A percentile compares a stretch with the other conserved stretches of the same genome.
Conservation (phyloP, 2,888 invertebrate species). For the Leucoma salicis region DNA sequence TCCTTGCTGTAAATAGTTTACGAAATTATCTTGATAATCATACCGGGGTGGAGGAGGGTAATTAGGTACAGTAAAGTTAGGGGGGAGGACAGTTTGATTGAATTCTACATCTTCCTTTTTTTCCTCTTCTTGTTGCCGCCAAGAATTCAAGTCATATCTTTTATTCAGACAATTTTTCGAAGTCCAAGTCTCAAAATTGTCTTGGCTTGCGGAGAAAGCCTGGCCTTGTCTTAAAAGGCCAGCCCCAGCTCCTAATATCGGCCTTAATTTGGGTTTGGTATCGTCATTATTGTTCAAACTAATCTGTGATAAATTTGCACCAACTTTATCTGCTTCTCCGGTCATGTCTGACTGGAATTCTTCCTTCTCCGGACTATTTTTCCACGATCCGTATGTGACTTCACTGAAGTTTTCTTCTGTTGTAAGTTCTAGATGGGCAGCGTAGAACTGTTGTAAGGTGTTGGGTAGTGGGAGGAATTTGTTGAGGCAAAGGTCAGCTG, state of each 20-base stretch:
- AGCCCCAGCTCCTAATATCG: constrained; percentile 71
- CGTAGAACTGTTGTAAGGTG: constrained; percentile 72
- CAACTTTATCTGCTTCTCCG: constrained; percentile 50
- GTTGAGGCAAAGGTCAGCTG: constrained; percentile 70
- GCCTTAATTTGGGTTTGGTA: constrained; percentile 65
- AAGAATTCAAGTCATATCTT: constrained; percentile 69
- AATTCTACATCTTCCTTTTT: constrained; percentile 57
- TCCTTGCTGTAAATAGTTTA: constrained; percentile 68
- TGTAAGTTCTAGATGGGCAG: constrained; percentile 63
- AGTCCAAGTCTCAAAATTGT: constrained; percentile 64
- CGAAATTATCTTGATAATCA: constrained; percentile 49
- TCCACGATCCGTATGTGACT: constrained; percentile 74
- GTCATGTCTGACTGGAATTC: constrained; percentile 21
- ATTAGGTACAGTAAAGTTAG: constrained; percentile 45
- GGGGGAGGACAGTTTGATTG: constrained; percentile 59
- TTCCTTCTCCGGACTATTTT: constrained; percentile 57
- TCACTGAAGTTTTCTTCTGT: constrained; percentile 66
- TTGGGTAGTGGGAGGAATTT: constrained; percentile 73
- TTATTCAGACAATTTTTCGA: constrained; percentile 56
- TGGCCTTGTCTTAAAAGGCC: constrained; percentile 61
- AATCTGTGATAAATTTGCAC: constrained; percentile 59
- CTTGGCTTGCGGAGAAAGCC: constrained; percentile 44
- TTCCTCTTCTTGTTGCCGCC: constrained; percentile 65
- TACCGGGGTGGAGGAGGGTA: constrained; percentile 57
- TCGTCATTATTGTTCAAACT: constrained; percentile 62